Conservation (phyloP, 2,888 invertebrate genomes). For the Cylloceria caligata region DNA sequence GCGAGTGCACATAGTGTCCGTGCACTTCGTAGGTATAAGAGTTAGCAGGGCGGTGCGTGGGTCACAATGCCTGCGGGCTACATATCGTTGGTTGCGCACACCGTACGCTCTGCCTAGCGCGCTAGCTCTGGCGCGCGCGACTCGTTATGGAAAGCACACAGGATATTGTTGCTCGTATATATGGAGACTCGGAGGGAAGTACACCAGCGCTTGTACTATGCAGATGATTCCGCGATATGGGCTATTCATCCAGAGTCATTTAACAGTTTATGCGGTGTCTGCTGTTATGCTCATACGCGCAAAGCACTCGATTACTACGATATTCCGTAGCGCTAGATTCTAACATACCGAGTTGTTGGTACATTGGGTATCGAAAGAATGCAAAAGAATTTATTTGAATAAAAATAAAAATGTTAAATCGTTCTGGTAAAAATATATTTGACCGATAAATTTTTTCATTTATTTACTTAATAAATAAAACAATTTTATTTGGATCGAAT, state of each 20-base stretch:
- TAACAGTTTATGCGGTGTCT: constrained; percentile 77
- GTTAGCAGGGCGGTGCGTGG: constrained; percentile 82
- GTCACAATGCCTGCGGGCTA: constrained; percentile 80
- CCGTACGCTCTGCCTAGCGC: constrained; percentile 21
- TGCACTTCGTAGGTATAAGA: constrained; percentile 70
- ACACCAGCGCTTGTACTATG: constrained; percentile 79
- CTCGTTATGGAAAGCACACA: constrained; percentile 80
- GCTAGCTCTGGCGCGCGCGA: constrained; percentile 68
- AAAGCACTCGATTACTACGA: constrained; percentile 50
- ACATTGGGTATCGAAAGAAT: constrained; percentile 76
- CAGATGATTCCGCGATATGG: constrained; percentile 83
- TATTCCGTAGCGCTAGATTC: constrained; percentile 24
- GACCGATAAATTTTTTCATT: too few species aligned
- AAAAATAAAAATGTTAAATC: neutral
- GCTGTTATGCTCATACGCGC: constrained; percentile 50
- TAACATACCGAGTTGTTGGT: constrained; percentile 70
- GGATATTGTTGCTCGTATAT: constrained; percentile 80
- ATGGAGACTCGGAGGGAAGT: constrained; percentile 77
- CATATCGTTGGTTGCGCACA: constrained; percentile 66
- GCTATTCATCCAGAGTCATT: constrained; percentile 82
- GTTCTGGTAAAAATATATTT: too few species aligned
- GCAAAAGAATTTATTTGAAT: neutral
- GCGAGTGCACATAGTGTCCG: constrained; percentile 35
- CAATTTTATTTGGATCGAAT: too few species aligned
- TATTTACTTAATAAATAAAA: too few species aligned